Evolutionary conservation across 2,888 invertebrate genomes (phyloP).

Genomic region (Perithous albicinctus): DNA sequence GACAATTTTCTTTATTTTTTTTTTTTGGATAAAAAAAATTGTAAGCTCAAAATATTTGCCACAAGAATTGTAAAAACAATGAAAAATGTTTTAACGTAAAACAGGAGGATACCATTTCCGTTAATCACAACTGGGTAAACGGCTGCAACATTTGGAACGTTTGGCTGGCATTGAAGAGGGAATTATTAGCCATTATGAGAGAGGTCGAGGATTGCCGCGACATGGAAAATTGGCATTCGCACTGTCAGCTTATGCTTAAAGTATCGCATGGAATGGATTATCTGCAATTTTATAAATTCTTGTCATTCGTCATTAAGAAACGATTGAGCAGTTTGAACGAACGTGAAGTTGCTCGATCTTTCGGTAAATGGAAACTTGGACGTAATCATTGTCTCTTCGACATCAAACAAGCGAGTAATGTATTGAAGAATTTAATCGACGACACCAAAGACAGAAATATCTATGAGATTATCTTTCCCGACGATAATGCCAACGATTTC

Average conservation of each 20-base stretch:
- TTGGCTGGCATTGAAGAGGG: slow-evolving; percentile 89
- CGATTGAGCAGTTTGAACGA: slow-evolving; percentile 86
- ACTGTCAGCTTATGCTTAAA: slow-evolving; percentile 93
- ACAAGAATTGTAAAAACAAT: slow-evolving; percentile 1
- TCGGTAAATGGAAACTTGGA: slow-evolving; percentile 84
- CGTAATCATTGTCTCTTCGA: slow-evolving; percentile 85
- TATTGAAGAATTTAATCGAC: slow-evolving; percentile 84
- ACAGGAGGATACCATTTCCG: slow-evolving; percentile 95
- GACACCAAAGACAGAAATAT: slow-evolving; percentile 77
- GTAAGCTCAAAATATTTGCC: too few species aligned
- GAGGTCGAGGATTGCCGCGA: slow-evolving; percentile 93
- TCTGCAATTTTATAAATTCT: slow-evolving; percentile 88
- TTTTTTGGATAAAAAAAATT: too few species aligned
- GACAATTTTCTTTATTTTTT: too few species aligned
- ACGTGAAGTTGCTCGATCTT: slow-evolving; percentile 77
- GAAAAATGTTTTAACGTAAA: slow-evolving; percentile 15
- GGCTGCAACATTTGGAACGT: slow-evolving; percentile 92
- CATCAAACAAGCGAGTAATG: slow-evolving; percentile 83
- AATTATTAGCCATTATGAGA: slow-evolving; percentile 89
- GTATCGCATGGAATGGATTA: slow-evolving; percentile 92
- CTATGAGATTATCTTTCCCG: slow-evolving; percentile 65
- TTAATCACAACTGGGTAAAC: slow-evolving; percentile 99
- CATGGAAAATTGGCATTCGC: slow-evolving; percentile 90
- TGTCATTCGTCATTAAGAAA: slow-evolving; percentile 88
- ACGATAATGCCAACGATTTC: slow-evolving; percentile 52